Conservation (phyloP, 2,888 invertebrate genomes). For the Brenthis daphne region DNA sequence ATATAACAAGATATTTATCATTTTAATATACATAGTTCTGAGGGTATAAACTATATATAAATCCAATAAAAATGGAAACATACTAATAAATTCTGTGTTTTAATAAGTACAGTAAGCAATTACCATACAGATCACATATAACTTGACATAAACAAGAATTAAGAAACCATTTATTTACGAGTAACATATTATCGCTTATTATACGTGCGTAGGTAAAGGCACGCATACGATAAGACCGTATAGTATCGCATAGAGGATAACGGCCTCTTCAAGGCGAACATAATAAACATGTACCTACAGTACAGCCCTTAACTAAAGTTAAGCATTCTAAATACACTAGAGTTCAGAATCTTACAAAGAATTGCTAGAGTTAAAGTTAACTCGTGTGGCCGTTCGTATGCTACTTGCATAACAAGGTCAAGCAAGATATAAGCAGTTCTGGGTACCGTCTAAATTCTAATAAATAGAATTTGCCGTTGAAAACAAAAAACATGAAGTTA, state of each 20-base stretch:
- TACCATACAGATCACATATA: slow-evolving; percentile 10
- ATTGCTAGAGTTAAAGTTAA: background rate
- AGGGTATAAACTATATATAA: too few species aligned
- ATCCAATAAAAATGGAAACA: too few species aligned
- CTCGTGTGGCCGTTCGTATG: slow-evolving; percentile 8
- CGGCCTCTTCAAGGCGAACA: slow-evolving; percentile 71
- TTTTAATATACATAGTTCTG: too few species aligned
- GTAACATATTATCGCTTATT: slow-evolving; percentile 23
- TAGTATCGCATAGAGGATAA: slow-evolving; percentile 66
- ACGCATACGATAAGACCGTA: slow-evolving; percentile 53
- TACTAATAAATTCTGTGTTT: too few species aligned
- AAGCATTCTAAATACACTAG: background rate
- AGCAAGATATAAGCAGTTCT: slow-evolving; percentile 6
- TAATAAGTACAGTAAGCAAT: too few species aligned
- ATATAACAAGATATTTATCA: too few species aligned
- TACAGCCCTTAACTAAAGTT: slow-evolving; percentile 25
- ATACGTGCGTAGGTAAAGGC: slow-evolving; percentile 53
- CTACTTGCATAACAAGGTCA: slow-evolving; percentile 13
- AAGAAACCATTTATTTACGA: slow-evolving; percentile 12
- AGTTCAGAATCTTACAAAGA: slow-evolving; percentile 45
- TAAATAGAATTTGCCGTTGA: slow-evolving; percentile 17
- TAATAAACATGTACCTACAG: slow-evolving; percentile 27
- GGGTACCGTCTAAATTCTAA: background rate
- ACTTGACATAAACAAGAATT: slow-evolving; percentile 31
- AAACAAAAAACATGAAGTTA: slow-evolving; percentile 16